phyloP scores from a whole-genome alignment of 2,113 vertebrate species.

The Ptyas mucosa region DNA sequence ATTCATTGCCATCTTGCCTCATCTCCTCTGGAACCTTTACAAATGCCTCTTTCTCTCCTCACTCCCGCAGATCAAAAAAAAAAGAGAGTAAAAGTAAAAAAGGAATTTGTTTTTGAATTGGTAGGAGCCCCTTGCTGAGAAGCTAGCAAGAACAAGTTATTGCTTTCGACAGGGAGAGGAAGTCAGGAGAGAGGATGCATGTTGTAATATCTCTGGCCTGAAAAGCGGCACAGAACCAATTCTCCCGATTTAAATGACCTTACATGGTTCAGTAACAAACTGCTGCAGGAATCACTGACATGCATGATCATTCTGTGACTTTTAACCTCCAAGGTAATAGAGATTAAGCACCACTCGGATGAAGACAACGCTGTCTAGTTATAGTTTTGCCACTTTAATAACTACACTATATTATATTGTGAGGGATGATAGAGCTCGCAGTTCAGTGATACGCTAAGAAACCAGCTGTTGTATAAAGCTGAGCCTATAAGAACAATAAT shows the following conservation, averaged over 20 bases:
- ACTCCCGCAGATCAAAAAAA: background rate
- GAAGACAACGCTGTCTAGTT: constrained; percentile 53
- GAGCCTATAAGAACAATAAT: background rate
- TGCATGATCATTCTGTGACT: constrained; percentile 59
- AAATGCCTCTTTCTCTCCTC: background rate
- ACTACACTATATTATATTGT: constrained; percentile 25
- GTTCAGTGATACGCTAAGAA: constrained; percentile 26
- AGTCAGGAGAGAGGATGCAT: background rate
- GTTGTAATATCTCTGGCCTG: constrained; percentile 24
- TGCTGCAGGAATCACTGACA: constrained; percentile 54
- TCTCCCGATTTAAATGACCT: constrained; percentile 39
- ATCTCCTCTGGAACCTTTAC: background rate
- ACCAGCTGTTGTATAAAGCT: constrained; percentile 27
- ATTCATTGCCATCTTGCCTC: background rate
- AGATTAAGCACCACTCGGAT: constrained; percentile 58
- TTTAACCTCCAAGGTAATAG: constrained; percentile 60
- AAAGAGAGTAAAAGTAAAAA: background rate
- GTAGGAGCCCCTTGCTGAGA: constrained; percentile 8
- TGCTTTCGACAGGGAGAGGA: constrained; percentile 23
- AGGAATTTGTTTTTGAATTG: constrained; percentile 16
- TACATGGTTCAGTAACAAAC: constrained; percentile 50
- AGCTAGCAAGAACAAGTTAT: background rate
- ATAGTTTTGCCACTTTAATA: constrained; percentile 50
- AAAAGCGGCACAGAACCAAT: constrained; percentile 50
- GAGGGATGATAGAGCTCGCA: constrained; percentile 34